Percentiles rank a stretch among this genome's conserved stretches.
Evolutionary conservation across 2,113 vertebrate species (phyloP).

Genomic region (Otolemur garnettii): DNA sequence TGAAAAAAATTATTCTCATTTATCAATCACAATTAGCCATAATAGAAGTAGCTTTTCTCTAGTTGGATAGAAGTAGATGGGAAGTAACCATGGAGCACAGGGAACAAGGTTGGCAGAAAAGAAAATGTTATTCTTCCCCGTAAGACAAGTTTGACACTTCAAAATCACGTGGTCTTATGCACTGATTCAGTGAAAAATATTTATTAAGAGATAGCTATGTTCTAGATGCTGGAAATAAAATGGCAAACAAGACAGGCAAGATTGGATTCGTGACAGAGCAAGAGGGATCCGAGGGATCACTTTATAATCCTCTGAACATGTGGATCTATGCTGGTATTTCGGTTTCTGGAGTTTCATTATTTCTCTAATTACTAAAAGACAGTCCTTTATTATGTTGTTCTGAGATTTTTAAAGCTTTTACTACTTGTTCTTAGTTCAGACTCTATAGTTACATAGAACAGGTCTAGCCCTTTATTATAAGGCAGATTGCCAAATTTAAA

Average conservation of each 20-base stretch:
- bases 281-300: neutral
- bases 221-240: neutral
- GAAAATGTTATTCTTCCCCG: neutral
- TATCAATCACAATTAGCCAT: neutral
- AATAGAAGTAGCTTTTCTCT: neutral
- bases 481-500: neutral
- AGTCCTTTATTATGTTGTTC: neutral
- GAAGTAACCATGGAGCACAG: neutral
- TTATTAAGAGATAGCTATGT: neutral
- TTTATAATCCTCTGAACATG: neutral
- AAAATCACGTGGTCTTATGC: neutral
- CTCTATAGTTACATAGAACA: neutral
- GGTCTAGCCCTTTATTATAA: neutral
- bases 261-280: too few species aligned
- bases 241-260: neutral
- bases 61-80: neutral
- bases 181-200: neutral
- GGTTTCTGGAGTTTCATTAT: neutral
- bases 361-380: neutral
- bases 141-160: neutral
- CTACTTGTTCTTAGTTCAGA: neutral
- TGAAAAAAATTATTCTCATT: neutral
- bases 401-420: neutral
- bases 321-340: neutral
- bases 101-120: neutral